Evolutionary conservation across 2,113 vertebrate species (phyloP).

Genomic region (Toxotes jaculatrix): DNA sequence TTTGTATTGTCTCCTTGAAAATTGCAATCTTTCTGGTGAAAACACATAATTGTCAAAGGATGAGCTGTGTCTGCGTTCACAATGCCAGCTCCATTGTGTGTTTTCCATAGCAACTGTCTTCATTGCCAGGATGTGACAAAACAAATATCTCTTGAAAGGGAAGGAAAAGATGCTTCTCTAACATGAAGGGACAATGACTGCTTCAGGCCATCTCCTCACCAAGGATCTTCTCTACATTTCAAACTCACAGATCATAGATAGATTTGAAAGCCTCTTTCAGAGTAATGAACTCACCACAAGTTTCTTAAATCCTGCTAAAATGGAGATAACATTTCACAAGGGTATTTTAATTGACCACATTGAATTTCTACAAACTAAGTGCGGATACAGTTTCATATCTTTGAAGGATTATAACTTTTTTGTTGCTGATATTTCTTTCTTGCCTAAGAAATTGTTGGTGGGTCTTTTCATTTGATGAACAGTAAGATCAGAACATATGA

Average conservation of each 20-base stretch:
- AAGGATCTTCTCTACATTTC: constrained; percentile 64
- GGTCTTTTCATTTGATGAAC: neutral
- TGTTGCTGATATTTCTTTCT: neutral
- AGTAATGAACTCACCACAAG: constrained; percentile 60
- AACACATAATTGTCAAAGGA: constrained; percentile 79
- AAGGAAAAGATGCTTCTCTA: constrained; percentile 69
- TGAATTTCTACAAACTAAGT: constrained; percentile 29
- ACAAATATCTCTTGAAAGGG: constrained; percentile 75
- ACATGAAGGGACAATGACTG: constrained; percentile 68
- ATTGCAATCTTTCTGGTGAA: constrained; percentile 81
- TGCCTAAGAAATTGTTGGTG: neutral
- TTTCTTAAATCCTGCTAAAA: constrained; percentile 48
- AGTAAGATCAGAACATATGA: neutral
- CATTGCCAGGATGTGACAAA: constrained; percentile 80
- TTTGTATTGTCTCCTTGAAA: constrained; percentile 81
- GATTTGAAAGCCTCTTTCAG: constrained; percentile 59
- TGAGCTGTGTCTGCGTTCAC: constrained; percentile 73
- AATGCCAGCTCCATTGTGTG: constrained; percentile 75
- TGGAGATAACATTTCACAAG: constrained; percentile 30
- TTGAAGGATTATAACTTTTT: constrained; percentile 1
- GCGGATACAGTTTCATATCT: constrained; percentile 21
- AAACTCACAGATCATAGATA: constrained; percentile 49
- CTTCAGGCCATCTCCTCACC: constrained; percentile 53
- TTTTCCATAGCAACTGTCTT: constrained; percentile 84
- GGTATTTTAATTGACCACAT: constrained; percentile 54